Evolutionary conservation across 1,140 invertebrate species (phyloP), one percentile per base, ranked within the genome.

Genomic region (Drosophila tropicalis): DNA sequence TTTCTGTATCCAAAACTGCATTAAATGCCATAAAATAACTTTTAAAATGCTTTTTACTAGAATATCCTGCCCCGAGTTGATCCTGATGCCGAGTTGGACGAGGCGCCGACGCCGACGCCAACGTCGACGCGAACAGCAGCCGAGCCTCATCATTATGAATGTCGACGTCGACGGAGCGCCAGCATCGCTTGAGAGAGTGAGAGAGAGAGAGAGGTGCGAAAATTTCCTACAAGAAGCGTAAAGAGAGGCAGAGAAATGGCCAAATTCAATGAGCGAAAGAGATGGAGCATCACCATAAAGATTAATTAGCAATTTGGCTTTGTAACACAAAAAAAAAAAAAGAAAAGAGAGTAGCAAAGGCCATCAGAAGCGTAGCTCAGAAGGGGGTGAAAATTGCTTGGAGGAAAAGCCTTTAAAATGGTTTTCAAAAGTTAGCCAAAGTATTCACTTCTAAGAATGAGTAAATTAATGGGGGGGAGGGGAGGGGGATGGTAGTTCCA

Each of bases 21-120:
- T 91, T 90, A 90, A 90, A 90, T 89, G 89, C 89, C 87, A 90
- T 90, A 90, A 90, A 90, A 90, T 90, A 90, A 90, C 87, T 90
- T 90, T 81, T 87, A 90, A 90, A 90, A 89, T 90, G 87, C 89
- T 90, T 90, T 90, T 90, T 89, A 89, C 87, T 90, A 29, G 90
- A 87, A 81, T 83, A 90, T 90, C 86, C 86, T 90, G 87, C 56
- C 36, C 40, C 51, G 22, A 63, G 44, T 58, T 40, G 19, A 41
- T 41, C 62, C 60, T 29, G 19, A 36, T 58, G 57, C 39, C 19
- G 44, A 25, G 22, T 25, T 4, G 22, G 22, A 25, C 2, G 3
- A 36, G 22, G 13, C 51, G 47, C 13, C 22, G 39, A 54, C 62
- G 51, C 25, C 47, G 29, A n/a, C 67, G 47, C 13, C 22, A 34